phyloP scores from a whole-genome alignment of 1,140 invertebrate genomes.

The Drosophila persimilis region DNA sequence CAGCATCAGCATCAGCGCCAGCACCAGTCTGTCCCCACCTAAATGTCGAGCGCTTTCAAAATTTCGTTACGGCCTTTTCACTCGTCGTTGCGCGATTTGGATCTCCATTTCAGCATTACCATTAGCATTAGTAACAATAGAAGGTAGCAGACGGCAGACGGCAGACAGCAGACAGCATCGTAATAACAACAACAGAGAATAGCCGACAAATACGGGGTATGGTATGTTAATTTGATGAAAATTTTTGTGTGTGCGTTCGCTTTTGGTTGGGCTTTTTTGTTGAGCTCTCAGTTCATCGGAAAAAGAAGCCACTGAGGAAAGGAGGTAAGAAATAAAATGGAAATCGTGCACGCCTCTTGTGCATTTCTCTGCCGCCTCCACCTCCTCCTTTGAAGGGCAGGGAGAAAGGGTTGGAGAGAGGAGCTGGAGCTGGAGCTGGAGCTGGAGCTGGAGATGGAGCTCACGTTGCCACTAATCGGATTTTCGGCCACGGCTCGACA shows the following conservation, averaged over 20 bases:
- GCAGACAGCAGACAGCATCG: conserved; percentile 19
- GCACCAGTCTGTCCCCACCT: no score
- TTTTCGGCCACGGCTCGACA: conserved; percentile 76
- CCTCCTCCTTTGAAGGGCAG: conserved; percentile 15
- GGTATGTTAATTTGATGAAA: conserved; percentile 78
- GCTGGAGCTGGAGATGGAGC: conserved; percentile 42
- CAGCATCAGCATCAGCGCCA: neutral
- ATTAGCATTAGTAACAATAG: conserved; percentile 29
- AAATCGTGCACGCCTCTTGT: conserved; percentile 63
- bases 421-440: conserved; percentile 28
- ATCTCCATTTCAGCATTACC: conserved; percentile 47
- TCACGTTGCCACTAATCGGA: conserved; percentile 74
- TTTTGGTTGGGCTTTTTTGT: conserved; percentile 65
- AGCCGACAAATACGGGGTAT: conserved; percentile 55
- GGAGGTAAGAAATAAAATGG: conserved; percentile 55
- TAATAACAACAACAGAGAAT: conserved; percentile 42
- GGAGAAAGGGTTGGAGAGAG: no score
- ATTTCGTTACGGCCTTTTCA: conserved; percentile 41
- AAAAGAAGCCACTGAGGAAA: conserved; percentile 38
- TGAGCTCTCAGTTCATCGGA: conserved; percentile 58
- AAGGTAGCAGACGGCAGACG: conserved; percentile 4
- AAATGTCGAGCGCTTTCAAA: conserved; percentile 43
- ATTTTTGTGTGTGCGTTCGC: conserved; percentile 53
- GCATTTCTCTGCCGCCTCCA: conserved; percentile 44
- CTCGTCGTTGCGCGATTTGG: conserved; percentile 39